Conservation (phyloP, 2,113 vertebrate genomes). For the Apteryx owenii region DNA sequence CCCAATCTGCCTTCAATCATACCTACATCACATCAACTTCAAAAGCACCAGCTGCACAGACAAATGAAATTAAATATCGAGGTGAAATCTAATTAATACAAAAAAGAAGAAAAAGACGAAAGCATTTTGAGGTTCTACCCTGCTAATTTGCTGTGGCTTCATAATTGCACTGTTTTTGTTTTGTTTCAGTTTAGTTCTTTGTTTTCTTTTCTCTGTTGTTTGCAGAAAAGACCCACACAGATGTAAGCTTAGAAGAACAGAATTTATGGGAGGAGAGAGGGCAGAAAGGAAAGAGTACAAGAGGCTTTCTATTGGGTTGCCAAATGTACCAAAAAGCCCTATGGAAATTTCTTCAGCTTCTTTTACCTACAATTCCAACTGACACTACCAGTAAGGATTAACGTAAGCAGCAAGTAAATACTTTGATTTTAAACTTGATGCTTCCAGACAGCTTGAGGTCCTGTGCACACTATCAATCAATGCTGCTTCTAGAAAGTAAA, state of each 20-base stretch:
- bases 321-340: neutral
- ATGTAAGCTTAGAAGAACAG: neutral
- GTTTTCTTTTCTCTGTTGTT: neutral
- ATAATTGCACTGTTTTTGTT: neutral
- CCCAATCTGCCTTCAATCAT: neutral
- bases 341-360: neutral
- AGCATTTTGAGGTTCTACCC: neutral
- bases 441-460: neutral
- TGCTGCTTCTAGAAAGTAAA: neutral
- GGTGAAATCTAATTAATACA: neutral
- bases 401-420: neutral
- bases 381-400: neutral
- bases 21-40: neutral
- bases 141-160: neutral
- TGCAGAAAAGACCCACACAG: slow-evolving; percentile 14
- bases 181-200: slow-evolving; percentile 3
- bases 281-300: neutral
- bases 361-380: neutral
- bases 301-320: neutral
- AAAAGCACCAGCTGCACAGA: neutral
- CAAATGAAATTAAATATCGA: neutral
- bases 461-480: neutral
- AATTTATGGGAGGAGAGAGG: neutral
- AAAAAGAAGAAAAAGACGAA: neutral
- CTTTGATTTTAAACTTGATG: neutral